Percentiles rank a stretch among this genome's conserved stretches.
phyloP scores from a whole-genome alignment of 2,888 invertebrate species.

The Dilophus febrilis region DNA sequence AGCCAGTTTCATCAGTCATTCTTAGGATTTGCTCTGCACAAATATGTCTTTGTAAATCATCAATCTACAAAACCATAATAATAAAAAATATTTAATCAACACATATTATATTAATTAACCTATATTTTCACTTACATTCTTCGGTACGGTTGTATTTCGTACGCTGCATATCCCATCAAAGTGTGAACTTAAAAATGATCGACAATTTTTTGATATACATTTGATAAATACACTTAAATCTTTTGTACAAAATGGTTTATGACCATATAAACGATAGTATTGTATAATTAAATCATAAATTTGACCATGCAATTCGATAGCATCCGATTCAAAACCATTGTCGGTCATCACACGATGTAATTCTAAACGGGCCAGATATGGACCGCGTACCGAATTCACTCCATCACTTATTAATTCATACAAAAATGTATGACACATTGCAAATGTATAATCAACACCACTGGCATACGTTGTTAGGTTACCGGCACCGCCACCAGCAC shows the following conservation, averaged over 20 bases:
- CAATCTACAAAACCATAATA: constrained; percentile 13
- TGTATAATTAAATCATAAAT: constrained; percentile 52
- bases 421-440: constrained; percentile 24
- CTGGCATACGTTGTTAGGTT: too few species aligned
- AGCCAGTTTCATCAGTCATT: constrained; percentile 48
- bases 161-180: constrained; percentile 46
- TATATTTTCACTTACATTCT: constrained; percentile 37
- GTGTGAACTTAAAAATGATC: constrained; percentile 39
- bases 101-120: background rate
- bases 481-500: too few species aligned
- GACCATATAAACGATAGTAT: constrained; percentile 65
- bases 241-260: constrained; percentile 70
- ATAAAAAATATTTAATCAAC: background rate
- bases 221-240: constrained; percentile 64
- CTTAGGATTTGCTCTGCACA: constrained; percentile 59
- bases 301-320: constrained; percentile 39
- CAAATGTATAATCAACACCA: constrained; percentile 13
- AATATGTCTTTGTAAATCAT: constrained; percentile 69
- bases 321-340: constrained; percentile 38
- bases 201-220: constrained; percentile 37
- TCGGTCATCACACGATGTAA: constrained; percentile 44
- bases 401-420: constrained; percentile 28
- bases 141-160: constrained; percentile 43
- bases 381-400: constrained; percentile 51
- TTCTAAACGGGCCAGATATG: constrained; percentile 69